Conservation (phyloP, 2,888 invertebrate species). For the Amphimallon solstitiale region DNA sequence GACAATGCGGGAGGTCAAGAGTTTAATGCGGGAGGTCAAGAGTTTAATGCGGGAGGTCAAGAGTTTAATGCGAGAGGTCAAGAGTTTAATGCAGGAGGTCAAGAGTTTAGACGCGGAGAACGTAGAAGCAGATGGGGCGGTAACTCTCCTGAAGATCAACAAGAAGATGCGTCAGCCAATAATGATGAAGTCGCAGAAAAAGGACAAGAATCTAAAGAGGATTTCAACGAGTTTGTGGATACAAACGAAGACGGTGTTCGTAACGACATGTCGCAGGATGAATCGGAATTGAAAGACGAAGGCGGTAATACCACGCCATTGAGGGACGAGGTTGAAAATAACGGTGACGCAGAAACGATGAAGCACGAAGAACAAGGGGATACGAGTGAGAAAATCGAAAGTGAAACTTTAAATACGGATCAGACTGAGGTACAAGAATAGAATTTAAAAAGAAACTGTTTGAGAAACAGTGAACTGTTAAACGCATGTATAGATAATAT, state of each 20-base stretch:
- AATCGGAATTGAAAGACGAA: constrained; percentile 40
- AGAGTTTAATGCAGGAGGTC: constrained; percentile 39
- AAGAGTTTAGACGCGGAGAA: constrained; percentile 40
- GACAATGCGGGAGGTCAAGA: constrained; percentile 42
- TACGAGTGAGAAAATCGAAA: constrained; percentile 12
- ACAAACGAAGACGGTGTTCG: constrained; percentile 25
- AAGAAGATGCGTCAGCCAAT: constrained; percentile 31
- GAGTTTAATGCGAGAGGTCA: constrained; percentile 39
- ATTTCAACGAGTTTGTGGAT: constrained; percentile 24
- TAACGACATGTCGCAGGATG: constrained; percentile 38
- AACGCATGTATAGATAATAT: constrained; percentile 25
- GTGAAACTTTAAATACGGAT: constrained; percentile 13
- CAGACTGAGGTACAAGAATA: constrained; percentile 16
- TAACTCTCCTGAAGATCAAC: constrained; percentile 8
- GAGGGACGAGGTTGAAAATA: constrained; percentile 46
- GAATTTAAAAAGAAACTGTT: background rate
- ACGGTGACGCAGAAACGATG: constrained; percentile 5
- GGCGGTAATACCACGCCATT: constrained; percentile 53
- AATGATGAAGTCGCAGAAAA: constrained; percentile 26
- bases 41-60: constrained; percentile 40
- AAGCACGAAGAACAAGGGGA: constrained; percentile 11
- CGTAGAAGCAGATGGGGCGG: constrained; percentile 52
- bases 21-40: constrained; percentile 41
- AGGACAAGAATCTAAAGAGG: constrained; percentile 30
- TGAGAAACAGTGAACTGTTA: constrained; percentile 14